phyloP scores from a whole-genome alignment of 2,888 invertebrate species.

The Sinotaia quadrata region DNA sequence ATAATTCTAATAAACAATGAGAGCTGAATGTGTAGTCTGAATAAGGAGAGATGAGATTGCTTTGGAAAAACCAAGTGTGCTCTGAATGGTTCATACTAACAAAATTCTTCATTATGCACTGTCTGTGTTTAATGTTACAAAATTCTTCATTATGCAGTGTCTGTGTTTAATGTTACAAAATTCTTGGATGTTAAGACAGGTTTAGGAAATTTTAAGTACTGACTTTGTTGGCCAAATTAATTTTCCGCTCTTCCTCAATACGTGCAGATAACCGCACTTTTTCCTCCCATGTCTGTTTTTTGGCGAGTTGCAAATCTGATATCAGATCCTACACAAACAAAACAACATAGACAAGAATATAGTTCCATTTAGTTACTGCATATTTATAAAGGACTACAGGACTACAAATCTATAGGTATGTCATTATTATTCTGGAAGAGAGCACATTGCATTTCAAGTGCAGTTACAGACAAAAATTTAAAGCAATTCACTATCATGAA shows the following conservation, averaged over 20 bases:
- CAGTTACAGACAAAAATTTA: too few relatives aligned
- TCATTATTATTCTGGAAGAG: too few relatives aligned
- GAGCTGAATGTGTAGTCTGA: too few relatives aligned
- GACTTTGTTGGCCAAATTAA: constrained; percentile 66
- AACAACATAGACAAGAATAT: too few relatives aligned
- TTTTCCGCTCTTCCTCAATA: constrained; percentile 64
- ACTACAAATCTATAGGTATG: too few relatives aligned
- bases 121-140: neutral
- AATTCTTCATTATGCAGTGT: neutral
- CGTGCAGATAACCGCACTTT: constrained; percentile 57
- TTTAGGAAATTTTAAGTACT: neutral
- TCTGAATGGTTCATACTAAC: neutral
- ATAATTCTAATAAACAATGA: too few relatives aligned
- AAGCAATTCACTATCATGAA: too few relatives aligned
- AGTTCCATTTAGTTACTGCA: too few relatives aligned
- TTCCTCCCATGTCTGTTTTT: constrained; percentile 68
- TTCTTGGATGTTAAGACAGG: neutral
- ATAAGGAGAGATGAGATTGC: too few relatives aligned
- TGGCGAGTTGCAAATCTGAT: constrained; percentile 65
- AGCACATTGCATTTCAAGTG: too few relatives aligned
- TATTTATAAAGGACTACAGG: too few relatives aligned
- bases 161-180: neutral
- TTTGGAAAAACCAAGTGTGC: too few relatives aligned
- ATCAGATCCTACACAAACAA: constrained; percentile 54
- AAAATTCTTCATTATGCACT: neutral